A percentile compares a stretch with the other conserved stretches of the same genome.
phyloP scores from a whole-genome alignment of 2,888 invertebrate genomes.

The Pelosia muscerda region DNA sequence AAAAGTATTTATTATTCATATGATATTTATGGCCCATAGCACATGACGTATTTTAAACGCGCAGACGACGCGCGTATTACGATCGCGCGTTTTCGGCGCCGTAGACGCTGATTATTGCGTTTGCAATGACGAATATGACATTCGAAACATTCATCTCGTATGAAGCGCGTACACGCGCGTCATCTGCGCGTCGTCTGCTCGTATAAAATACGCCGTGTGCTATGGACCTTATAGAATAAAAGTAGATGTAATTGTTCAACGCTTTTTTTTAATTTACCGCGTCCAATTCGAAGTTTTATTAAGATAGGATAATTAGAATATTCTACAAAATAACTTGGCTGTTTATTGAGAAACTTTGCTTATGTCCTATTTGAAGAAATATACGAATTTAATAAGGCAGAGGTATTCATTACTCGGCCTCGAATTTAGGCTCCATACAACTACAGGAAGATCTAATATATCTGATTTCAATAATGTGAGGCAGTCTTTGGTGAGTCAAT shows the following conservation, averaged over 20 bases:
- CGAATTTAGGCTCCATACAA: conserved; percentile 41
- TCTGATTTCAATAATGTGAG: conserved; percentile 47
- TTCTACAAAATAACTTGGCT: conserved; percentile 16
- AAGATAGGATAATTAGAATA: conserved; percentile 9
- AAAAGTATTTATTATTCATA: conserved; percentile 5
- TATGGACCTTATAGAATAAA: conserved; percentile 10
- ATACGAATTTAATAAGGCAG: conserved; percentile 19
- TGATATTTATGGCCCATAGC: no score
- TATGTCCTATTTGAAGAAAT: conserved; percentile 9
- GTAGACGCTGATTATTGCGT: no score
- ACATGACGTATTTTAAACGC: no score
- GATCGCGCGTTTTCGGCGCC: no score
- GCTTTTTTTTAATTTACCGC: not conserved
- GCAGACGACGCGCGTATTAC: no score
- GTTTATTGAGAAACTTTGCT: conserved; percentile 22
- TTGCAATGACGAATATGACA: no score
- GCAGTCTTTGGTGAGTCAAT: conserved; percentile 64
- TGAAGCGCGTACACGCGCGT: no score
- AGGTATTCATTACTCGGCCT: conserved; percentile 26
- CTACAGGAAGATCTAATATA: conserved; percentile 55
- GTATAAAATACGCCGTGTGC: no score
- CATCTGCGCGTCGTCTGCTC: no score
- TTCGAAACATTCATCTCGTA: no score
- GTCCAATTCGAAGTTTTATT: not conserved
- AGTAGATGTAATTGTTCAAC: conserved; percentile 8